These are phyloP conservation scores for Stenopsyche tienmushanensis DNA, from an alignment of 1,140 invertebrate species.

Conservation along the genomic window DNA sequence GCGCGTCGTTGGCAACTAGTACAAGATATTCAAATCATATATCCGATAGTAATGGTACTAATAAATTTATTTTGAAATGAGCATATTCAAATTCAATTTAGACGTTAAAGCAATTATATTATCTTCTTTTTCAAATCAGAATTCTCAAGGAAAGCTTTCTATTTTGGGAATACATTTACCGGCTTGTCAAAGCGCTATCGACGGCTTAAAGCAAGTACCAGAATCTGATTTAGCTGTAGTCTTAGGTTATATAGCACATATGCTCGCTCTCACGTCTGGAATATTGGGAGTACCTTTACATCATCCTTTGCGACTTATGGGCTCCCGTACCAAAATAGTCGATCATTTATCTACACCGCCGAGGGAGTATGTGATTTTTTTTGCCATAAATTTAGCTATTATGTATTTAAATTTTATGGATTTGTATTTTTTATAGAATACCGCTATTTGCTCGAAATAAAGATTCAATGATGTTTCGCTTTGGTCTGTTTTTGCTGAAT, in stretches of 20 bases:
- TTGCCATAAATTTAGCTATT: too few species aligned
- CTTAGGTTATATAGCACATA: slow-evolving; percentile 48
- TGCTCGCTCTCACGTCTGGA: slow-evolving; percentile 44
- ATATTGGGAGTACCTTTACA: slow-evolving; percentile 48
- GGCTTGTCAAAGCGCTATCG: slow-evolving; percentile 47
- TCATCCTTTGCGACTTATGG: slow-evolving; percentile 48
- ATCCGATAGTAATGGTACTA: slow-evolving; percentile 32
- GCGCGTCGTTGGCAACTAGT: slow-evolving; percentile 44
- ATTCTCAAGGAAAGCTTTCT: slow-evolving; percentile 22
- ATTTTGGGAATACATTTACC: slow-evolving; percentile 46
- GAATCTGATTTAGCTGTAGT: slow-evolving; percentile 46
- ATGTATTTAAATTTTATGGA: background rate
- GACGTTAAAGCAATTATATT: background rate
- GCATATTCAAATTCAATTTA: background rate
- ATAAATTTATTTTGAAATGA: background rate
- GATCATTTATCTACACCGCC: slow-evolving; percentile 47
- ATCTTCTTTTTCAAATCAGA: slow-evolving; percentile 12
- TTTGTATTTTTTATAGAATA: slow-evolving; percentile 44
- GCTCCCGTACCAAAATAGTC: slow-evolving; percentile 50
- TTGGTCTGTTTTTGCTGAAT: slow-evolving; percentile 52
- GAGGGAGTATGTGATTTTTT: slow-evolving; percentile 31
- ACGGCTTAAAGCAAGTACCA: slow-evolving; percentile 41
- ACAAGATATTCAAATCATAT: slow-evolving; percentile 36
- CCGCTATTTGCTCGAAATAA: slow-evolving; percentile 51
- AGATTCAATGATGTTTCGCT: slow-evolving; percentile 50